Evolutionary conservation across 2,888 invertebrate species (phyloP).

Genomic region (Leptogaster cylindrica): DNA sequence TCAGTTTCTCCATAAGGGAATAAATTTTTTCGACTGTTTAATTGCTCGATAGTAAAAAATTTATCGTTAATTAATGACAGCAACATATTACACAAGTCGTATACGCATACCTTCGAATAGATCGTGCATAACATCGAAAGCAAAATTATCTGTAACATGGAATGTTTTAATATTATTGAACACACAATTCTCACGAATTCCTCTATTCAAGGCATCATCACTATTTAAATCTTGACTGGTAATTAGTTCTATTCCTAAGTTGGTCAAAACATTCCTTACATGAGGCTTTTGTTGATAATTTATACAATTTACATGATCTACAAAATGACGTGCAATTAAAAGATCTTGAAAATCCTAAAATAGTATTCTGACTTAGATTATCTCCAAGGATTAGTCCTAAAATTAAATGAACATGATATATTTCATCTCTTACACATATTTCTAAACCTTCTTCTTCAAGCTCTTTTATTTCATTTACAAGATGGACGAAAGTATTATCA

Average conservation of each 20-base stretch:
- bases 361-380: slow-evolving; percentile 1
- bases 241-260: no score
- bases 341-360: slow-evolving; percentile 2
- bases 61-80: slow-evolving; percentile 43
- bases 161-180: slow-evolving; percentile 45
- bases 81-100: slow-evolving; percentile 47
- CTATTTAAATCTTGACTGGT: no score
- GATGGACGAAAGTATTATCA: no score
- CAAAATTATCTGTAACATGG: slow-evolving; percentile 47
- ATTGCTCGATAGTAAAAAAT: slow-evolving; percentile 38
- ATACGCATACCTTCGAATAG: slow-evolving; percentile 48
- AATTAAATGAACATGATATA: slow-evolving; percentile 15
- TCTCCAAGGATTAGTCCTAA: neutral
- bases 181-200: no score
- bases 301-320: neutral
- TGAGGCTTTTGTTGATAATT: neutral
- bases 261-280: no score
- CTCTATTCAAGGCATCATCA: no score
- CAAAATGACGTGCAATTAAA: neutral
- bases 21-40: slow-evolving; percentile 47
- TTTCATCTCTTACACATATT: no score
- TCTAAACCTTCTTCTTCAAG: no score
- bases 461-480: no score
- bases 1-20: slow-evolving; percentile 47
- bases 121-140: slow-evolving; percentile 50